Conservation (phyloP, 2,113 vertebrate species). For the Macaca mulatta region DNA sequence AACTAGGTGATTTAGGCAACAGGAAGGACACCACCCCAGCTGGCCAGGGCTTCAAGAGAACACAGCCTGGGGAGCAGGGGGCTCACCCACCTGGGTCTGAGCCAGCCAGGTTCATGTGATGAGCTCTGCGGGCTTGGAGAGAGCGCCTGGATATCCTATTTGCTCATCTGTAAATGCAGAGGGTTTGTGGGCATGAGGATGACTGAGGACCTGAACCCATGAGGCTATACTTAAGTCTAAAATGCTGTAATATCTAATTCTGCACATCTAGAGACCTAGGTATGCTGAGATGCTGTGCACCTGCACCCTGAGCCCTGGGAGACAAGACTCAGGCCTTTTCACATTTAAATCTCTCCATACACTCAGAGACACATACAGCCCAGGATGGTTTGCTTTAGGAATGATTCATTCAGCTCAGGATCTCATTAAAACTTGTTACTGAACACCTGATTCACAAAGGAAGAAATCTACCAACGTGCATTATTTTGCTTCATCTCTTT, state of each 20-base stretch:
- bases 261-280: background rate
- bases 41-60: background rate
- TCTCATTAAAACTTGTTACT: background rate
- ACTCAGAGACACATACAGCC: background rate
- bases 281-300: too few species aligned
- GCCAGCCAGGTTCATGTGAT: too few species aligned
- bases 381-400: background rate
- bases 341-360: background rate
- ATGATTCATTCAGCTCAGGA: background rate
- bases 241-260: background rate
- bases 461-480: background rate
- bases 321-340: background rate
- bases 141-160: too few species aligned
- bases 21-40: background rate
- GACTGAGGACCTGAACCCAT: accelerated
- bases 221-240: background rate
- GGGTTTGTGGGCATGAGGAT: too few species aligned
- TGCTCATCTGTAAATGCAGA: background rate
- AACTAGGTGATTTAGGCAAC: accelerated
- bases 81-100: accelerated
- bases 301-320: background rate
- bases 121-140: accelerated
- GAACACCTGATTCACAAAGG: background rate
- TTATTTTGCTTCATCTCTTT: background rate
- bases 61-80: accelerated